Base-by-base conservation (phyloP, 2,797 vertebrate genomes). In the Ptychobarbus kaznakovi region DNA sequence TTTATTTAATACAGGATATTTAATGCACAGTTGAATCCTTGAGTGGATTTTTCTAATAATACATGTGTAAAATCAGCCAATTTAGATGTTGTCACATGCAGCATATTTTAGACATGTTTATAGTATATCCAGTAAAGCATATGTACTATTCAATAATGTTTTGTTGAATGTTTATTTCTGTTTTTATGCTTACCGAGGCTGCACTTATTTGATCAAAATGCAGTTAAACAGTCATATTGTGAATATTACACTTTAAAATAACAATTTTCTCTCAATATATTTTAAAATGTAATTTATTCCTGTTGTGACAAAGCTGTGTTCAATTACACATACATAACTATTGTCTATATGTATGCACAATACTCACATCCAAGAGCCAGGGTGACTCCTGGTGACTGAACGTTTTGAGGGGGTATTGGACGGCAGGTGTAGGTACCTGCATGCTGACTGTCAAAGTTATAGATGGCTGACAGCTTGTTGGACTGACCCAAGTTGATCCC, bases 371-470 rank as follows among this genome's bases (percentile, higher is more conserved):
- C 95, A 85, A 95, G 86, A 61, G 91, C 88, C 82, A 96, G 86
- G 6, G 88, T 79, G 70, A 95, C 61, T 1, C 92, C 81, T 0
- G 93, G 92, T 1, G 95, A 95, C 86, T 93, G 94, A 12, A 95
- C 93, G 32, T 95, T 95, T 89, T 95, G 94, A 0, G 94, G 94
- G 10, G 95, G 94, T 89, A 95, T 92, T 0, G 94, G 94, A 65
- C 94, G 93, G 87, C 95, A 96, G 87, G 89, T 91, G 92, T 95
- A 96, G 0, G 84, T 90, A 51, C 95, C 95, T 2, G 87, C 83
- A 4, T 95, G 93, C 78, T 93, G 92, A 80, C 80, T 86, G 90
- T 95, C 91, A 80, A 95, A 96, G 86, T 93, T 93, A 65, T 93
- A 92, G 90, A 96, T 89, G 40, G 89, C 93, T 84, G 94, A 94